A percentile compares a stretch with the other conserved stretches of the same genome.
Conservation (phyloP, 2,888 invertebrate genomes). For the Drosophila neonasuta region DNA sequence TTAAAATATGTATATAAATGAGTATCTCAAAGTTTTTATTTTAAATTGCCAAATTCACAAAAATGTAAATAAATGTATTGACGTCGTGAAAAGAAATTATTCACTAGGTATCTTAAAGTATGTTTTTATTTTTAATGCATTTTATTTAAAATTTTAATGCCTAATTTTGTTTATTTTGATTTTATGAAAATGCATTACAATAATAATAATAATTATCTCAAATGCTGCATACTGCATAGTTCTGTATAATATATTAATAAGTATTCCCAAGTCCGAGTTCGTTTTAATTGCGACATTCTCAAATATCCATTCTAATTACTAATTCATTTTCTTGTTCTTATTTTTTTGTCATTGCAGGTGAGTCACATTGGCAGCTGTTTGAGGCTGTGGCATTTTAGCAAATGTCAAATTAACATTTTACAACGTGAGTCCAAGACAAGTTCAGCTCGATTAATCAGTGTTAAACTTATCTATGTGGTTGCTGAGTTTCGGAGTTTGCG, state of each 20-base stretch:
- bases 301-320: neutral
- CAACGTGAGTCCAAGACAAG: slow-evolving; percentile 7
- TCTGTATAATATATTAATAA: neutral
- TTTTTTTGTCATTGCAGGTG: slow-evolving; percentile 60
- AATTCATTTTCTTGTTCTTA: neutral
- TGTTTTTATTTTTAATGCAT: no score
- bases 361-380: slow-evolving; percentile 34
- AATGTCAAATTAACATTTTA: slow-evolving; percentile 28
- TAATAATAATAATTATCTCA: no score
- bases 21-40: no score
- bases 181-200: no score
- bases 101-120: no score
- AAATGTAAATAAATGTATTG: no score
- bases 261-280: neutral
- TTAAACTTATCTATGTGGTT: neutral
- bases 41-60: no score
- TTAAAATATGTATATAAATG: no score
- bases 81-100: no score
- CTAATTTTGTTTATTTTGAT: no score
- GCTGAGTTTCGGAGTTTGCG: neutral
- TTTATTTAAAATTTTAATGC: no score
- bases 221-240: no score
- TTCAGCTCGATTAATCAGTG: slow-evolving; percentile 6
- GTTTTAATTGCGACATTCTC: neutral
- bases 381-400: slow-evolving; percentile 26